phyloP scores from a whole-genome alignment of 2,888 invertebrate species.

The Tetrapedia diversipes region DNA sequence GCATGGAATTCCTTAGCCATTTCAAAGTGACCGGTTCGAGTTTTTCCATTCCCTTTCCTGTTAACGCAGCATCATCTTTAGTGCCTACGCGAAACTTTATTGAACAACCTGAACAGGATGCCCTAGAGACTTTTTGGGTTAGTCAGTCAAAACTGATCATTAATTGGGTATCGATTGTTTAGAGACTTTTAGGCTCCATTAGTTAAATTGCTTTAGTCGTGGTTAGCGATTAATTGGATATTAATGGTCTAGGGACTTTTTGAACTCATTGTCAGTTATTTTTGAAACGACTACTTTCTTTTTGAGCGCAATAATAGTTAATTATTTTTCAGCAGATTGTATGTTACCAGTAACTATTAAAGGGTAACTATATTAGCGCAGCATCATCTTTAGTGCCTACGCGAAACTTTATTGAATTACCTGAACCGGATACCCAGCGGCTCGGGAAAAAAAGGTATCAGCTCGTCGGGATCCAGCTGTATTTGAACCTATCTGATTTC shows the following conservation, averaged over 20 bases:
- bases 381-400: background rate
- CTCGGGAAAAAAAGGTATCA: background rate
- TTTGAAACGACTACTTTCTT: no score
- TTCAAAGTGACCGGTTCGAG: background rate
- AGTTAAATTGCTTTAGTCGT: no score
- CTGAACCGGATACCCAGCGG: background rate
- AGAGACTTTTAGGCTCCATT: no score
- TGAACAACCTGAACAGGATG: background rate
- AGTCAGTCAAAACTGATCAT: no score
- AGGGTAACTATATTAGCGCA: background rate
- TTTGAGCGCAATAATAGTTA: no score
- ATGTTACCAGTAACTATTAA: no score
- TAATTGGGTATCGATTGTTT: no score
- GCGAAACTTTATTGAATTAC: background rate
- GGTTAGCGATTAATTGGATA: no score
- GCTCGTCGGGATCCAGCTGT: constrained; percentile 74
- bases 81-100: background rate
- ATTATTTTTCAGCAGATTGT: no score
- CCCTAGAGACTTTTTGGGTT: background rate
- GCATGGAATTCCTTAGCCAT: no score
- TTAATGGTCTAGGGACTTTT: no score
- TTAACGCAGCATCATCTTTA: background rate
- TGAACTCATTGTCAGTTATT: no score
- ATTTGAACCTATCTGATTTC: constrained; percentile 79
- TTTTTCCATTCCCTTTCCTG: background rate